Percentiles rank a stretch among this genome's conserved stretches.
Evolutionary conservation across 2,888 invertebrate genomes (phyloP).

Genomic region (Coelinius sp.): DNA sequence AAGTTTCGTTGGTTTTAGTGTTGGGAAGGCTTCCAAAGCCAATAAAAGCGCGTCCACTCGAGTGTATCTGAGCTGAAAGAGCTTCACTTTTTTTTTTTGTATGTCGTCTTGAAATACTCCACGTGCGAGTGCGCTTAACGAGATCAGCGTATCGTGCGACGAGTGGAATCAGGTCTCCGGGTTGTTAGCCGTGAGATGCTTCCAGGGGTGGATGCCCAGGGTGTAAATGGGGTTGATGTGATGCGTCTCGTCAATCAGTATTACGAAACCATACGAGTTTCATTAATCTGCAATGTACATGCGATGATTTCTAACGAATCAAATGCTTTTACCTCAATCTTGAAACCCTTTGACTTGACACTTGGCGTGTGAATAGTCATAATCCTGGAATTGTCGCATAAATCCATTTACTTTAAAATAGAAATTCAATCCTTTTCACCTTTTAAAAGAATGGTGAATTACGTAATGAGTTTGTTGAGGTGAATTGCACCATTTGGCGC

Average conservation of each 20-base stretch:
- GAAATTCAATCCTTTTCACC: neutral
- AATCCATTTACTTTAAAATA: too few relatives aligned
- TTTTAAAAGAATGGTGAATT: too few relatives aligned
- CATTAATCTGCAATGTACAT: neutral
- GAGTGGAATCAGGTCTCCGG: slow-evolving; percentile 30
- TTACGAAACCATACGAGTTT: slow-evolving; percentile 43
- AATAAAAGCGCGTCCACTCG: slow-evolving; percentile 59
- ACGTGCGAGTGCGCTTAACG: slow-evolving; percentile 34
- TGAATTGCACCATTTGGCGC: neutral
- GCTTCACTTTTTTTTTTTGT: slow-evolving; percentile 29
- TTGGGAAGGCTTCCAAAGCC: slow-evolving; percentile 60
- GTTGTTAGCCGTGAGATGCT: neutral
- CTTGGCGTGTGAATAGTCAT: neutral
- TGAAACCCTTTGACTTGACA: neutral
- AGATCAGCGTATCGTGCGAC: slow-evolving; percentile 39
- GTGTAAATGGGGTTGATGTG: slow-evolving; percentile 8
- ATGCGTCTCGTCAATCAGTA: slow-evolving; percentile 28
- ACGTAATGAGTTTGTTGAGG: neutral
- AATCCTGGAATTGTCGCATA: neutral
- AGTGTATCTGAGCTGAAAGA: slow-evolving; percentile 50
- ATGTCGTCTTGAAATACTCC: neutral
- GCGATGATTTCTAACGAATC: slow-evolving; percentile 16
- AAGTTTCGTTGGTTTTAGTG: slow-evolving; percentile 23
- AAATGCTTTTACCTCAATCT: neutral
- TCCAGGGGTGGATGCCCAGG: neutral